Base-by-base conservation (phyloP, 2,797 vertebrate genomes). In the Rhyacichthys aspro region DNA sequence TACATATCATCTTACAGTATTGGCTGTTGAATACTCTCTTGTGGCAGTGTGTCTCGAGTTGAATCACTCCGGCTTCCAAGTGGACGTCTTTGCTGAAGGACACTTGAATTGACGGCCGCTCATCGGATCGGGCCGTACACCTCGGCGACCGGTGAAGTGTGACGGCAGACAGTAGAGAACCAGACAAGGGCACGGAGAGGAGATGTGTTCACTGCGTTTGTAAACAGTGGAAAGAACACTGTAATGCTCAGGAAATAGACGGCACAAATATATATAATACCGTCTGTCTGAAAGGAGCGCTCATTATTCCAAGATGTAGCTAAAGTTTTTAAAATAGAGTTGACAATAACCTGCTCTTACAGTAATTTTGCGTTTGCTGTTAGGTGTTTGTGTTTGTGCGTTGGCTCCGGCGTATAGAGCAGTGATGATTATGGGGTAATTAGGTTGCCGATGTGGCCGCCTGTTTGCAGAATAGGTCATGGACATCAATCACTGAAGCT, bases 401-500 rank as follows among this genome's bases (percentile, higher is more conserved):
- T 65, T 45, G 42, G 59, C 53, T 11, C 41, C 57, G 50, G 19
- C 59, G 64, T 43, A 68, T 36, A 57, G 59, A 54, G 54, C 58
- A 46, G 61, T 70, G 54, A 72, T 69, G 74, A 81, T 82, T 67
- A 88, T 63, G 63, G 76, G 71, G 74, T 86, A 75, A 87, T 89
- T 70, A 80, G 68, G 74, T 76, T 85, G 81, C 65, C 45, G 52
- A 74, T 67, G 77, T 78, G 75, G 69, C 79, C 62, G 59, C 60
- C 64, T 72, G 72, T 66, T 76, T 32, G 32, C 50, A 57, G 83
- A 81, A 79, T 78, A 81, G 84, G 86, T 85, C 76, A 67, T 68
- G 68, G 61, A 66, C 77, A 83, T 86, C 76, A 76, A 77, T 84
- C 86, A 82, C 41, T 37, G 61, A 38, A 50, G 47, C 48, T 79